A percentile compares a stretch with the other conserved stretches of the same genome.
Conservation (phyloP, 2,113 vertebrate genomes). For the Romanogobio albipinnatus region DNA sequence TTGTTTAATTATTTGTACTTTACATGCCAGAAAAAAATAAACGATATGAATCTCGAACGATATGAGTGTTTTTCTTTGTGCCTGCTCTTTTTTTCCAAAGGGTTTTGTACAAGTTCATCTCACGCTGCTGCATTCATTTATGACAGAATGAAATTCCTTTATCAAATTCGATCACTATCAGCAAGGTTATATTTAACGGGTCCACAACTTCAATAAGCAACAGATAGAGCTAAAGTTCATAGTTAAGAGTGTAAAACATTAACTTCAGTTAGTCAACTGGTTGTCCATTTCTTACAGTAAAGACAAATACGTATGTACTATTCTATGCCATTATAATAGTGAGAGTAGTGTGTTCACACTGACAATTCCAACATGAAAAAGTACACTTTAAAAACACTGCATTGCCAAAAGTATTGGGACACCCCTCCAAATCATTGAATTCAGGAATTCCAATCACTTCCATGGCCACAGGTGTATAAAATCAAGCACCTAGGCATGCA, state of each 20-base stretch:
- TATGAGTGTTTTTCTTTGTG: slow-evolving; percentile 50
- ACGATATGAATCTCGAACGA: slow-evolving; percentile 86
- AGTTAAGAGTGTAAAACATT: slow-evolving; percentile 5
- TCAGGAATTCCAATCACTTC: no score
- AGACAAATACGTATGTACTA: not conserved
- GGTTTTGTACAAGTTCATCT: not conserved
- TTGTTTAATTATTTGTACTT: slow-evolving; percentile 99
- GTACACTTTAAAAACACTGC: not conserved
- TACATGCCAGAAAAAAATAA: slow-evolving; percentile 94
- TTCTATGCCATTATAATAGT: not conserved
- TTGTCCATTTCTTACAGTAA: not conserved
- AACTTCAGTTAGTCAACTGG: not conserved
- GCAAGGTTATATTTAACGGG: not conserved
- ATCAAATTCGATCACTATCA: not conserved
- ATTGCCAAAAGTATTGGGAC: no score
- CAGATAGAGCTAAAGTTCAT: not conserved
- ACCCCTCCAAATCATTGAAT: no score
- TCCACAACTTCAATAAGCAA: not conserved
- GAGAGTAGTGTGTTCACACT: not conserved
- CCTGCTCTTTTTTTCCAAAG: not conserved
- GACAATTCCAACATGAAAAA: not conserved
- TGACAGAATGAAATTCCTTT: not conserved
- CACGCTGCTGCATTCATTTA: not conserved
- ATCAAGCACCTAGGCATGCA: no score
- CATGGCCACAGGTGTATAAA: no score